These are phyloP conservation scores for Pseudomugil tenellus DNA, from an alignment of 2,797 vertebrate genomes.

Conservation along the genomic window DNA sequence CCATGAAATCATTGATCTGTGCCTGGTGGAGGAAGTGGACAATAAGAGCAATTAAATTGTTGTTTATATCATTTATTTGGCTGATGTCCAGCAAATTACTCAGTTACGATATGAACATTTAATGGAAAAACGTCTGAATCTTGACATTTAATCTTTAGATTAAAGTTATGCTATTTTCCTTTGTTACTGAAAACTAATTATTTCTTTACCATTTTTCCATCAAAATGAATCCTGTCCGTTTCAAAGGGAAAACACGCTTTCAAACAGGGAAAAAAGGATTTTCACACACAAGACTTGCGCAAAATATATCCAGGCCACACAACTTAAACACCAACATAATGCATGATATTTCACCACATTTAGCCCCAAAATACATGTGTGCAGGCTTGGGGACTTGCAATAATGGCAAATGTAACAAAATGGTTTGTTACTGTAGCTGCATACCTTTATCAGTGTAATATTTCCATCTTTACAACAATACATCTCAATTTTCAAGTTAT, in stretches of 20 bases:
- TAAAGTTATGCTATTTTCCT: not conserved
- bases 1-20: slow-evolving; percentile 94
- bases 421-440: not conserved
- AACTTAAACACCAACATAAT: not conserved
- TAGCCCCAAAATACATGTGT: not conserved
- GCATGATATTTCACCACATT: not conserved
- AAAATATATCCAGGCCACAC: not conserved
- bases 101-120: not conserved
- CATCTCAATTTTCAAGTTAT: too few species aligned
- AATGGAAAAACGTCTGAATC: not conserved
- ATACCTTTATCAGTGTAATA: not conserved
- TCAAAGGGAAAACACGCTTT: too few species aligned
- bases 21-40: slow-evolving; percentile 73
- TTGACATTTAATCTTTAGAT: not conserved
- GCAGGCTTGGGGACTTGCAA: not conserved
- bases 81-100: not conserved
- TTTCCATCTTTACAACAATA: too few species aligned
- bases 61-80: not conserved
- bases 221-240: not conserved
- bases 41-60: not conserved
- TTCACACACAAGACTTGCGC: not conserved
- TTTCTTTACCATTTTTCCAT: not conserved
- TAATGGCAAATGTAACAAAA: not conserved
- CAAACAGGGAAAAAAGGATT: not conserved
- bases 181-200: not conserved